Evolutionary conservation across 2,797 vertebrate species (phyloP), one percentile per base, ranked within the genome.

Genomic region (Setipinna tenuifilis): DNA sequence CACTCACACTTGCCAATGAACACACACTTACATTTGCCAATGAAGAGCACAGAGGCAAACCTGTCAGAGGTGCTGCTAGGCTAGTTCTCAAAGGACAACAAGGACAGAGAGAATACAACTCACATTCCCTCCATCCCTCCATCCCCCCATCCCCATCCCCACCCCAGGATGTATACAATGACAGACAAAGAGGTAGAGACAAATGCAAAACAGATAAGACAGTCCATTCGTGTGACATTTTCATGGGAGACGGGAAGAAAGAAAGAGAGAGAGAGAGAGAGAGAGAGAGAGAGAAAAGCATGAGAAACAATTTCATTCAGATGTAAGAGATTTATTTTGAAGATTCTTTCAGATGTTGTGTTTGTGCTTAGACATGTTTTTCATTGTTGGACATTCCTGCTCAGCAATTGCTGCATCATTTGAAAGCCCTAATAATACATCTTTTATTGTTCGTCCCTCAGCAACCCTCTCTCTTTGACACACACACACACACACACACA

Each of bases 401-500:
- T 71, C 21, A 16, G 25, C 31, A 35, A 71, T 35, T 35, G 28
- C 31, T 35, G 25, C 28, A 17, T 31, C 23, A 11, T 71, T 71
- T 71, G 65, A 71, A 71, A 71, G 65, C 65, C 14, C 31, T 25
- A 35, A 16, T 28, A 71, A 16, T 71, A 28, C 1, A 31, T 71
- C 71, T 44, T 41, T 41, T 44, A 21, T 44, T 78, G 71, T 78
- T 17, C 2, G 16, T 21, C 17, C 31, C n/a, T 25, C 25, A 31
- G 23, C 23, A 28, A 21, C 71, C 19, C 31, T 44, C 6, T n/a
- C 5, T 78, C 35, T 10, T 10, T 19, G 2, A 41, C 35, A 41
- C 35, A 41, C 35, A 41, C 35, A 25, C 50, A 19, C 80, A 85
- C 28, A 61, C 82, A 59, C 78, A 41, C 83, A 54, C 50, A 54